phyloP scores from a whole-genome alignment of 2,888 invertebrate genomes.

The Macrostomum cliftonense region DNA sequence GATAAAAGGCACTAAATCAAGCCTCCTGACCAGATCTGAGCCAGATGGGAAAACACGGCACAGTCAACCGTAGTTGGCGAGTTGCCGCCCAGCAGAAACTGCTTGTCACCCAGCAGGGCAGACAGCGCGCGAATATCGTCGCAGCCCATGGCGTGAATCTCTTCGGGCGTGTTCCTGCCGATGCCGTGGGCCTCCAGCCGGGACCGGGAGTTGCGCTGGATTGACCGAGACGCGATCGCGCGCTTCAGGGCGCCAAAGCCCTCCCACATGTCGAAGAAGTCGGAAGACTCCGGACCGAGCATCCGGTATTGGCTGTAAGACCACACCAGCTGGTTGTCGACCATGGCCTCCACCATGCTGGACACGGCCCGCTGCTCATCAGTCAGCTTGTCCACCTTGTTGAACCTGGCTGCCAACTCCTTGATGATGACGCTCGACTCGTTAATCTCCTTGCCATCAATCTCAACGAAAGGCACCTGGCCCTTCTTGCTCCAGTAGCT shows the following conservation, averaged over 20 bases:
- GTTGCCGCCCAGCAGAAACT: slow-evolving; percentile 85
- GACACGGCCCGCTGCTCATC: slow-evolving; percentile 52
- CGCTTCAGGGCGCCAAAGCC: no score
- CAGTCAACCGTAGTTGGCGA: slow-evolving; percentile 72
- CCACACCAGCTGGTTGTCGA: slow-evolving; percentile 43
- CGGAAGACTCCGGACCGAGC: background rate
- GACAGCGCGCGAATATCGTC: slow-evolving; percentile 74
- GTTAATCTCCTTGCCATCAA: slow-evolving; percentile 80
- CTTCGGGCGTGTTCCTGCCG: slow-evolving; percentile 71
- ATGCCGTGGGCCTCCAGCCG: slow-evolving; percentile 80
- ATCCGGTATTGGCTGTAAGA: slow-evolving; percentile 8
- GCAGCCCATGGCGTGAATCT: slow-evolving; percentile 72
- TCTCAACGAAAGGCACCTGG: slow-evolving; percentile 74
- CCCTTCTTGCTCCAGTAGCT: slow-evolving; percentile 51
- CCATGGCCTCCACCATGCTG: slow-evolving; percentile 53
- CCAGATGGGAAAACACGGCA: slow-evolving; percentile 73
- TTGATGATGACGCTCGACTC: slow-evolving; percentile 77
- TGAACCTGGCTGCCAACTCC: slow-evolving; percentile 59
- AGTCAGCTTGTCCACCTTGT: slow-evolving; percentile 3
- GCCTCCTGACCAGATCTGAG: slow-evolving; percentile 71
- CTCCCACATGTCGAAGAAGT: slow-evolving; percentile 4
- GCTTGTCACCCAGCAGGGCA: slow-evolving; percentile 70
- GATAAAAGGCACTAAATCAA: no score
- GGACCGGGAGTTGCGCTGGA: slow-evolving; percentile 54
- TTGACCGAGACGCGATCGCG: no score